These are phyloP conservation scores for Hepsetus odoe DNA, from an alignment of 2,113 vertebrate genomes.

Conservation along the genomic window DNA sequence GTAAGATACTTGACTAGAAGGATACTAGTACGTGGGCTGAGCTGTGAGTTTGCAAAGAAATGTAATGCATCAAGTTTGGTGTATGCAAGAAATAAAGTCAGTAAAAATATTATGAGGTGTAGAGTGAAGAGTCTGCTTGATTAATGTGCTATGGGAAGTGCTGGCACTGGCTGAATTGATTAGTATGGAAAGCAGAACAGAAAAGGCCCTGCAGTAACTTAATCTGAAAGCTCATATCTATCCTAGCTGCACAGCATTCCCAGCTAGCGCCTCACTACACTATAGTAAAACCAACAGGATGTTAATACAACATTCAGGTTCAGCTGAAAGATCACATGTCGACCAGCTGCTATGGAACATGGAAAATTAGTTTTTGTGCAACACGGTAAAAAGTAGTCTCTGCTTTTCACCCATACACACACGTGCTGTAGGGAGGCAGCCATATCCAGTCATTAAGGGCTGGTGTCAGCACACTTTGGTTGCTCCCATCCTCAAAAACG, in stretches of 20 bases:
- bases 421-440: too few relatives aligned
- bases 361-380: too few relatives aligned
- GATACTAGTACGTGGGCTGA: not conserved
- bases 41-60: not conserved
- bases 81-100: not conserved
- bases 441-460: too few relatives aligned
- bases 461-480: too few relatives aligned
- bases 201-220: not conserved
- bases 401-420: too few relatives aligned
- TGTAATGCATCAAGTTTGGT: not conserved
- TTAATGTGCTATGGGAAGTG: slow-evolving; percentile 11
- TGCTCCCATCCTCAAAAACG: too few relatives aligned
- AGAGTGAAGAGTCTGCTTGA: not conserved
- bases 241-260: not conserved
- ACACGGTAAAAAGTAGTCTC: too few relatives aligned
- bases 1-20: too few relatives aligned
- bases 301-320: not conserved
- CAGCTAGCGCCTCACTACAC: not conserved
- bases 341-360: not conserved
- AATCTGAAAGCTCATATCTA: not conserved
- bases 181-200: slow-evolving; percentile 14
- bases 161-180: slow-evolving; percentile 16
- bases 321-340: too few relatives aligned
- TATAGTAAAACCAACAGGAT: not conserved
- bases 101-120: not conserved